Evolutionary conservation across 2,113 vertebrate species (phyloP).

Genomic region (Carassius gibelio): DNA sequence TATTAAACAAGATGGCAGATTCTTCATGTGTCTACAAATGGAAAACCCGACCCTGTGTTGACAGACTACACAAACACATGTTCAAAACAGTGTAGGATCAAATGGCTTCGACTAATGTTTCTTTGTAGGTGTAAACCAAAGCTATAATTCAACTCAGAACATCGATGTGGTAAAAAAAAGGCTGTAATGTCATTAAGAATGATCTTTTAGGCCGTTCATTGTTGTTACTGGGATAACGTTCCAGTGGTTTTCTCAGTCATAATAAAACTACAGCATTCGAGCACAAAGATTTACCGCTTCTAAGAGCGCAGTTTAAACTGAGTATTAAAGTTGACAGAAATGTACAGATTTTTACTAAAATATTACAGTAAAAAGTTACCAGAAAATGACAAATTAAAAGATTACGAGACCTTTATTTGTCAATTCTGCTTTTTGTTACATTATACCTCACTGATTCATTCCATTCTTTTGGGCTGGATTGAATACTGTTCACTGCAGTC

Average conservation of each 20-base stretch:
- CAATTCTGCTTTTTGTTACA: neutral
- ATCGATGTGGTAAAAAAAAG: constrained; percentile 18
- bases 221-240: constrained; percentile 18
- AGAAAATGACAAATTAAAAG: too few species aligned
- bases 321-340: neutral
- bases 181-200: neutral
- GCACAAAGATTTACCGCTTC: neutral
- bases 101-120: constrained; percentile 36
- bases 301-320: neutral
- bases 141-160: constrained; percentile 14
- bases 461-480: neutral
- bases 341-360: neutral
- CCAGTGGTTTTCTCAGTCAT: neutral
- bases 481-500: neutral
- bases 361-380: neutral
- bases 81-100: constrained; percentile 33
- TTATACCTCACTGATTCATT: neutral
- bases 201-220: neutral
- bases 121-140: constrained; percentile 18
- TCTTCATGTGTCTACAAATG: constrained; percentile 65
- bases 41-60: constrained; percentile 58
- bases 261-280: neutral
- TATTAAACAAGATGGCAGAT: constrained; percentile 68
- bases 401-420: neutral
- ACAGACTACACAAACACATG: constrained; percentile 52